phyloP scores from a whole-genome alignment of 2,113 vertebrate genomes.

The Sterna hirundo region DNA sequence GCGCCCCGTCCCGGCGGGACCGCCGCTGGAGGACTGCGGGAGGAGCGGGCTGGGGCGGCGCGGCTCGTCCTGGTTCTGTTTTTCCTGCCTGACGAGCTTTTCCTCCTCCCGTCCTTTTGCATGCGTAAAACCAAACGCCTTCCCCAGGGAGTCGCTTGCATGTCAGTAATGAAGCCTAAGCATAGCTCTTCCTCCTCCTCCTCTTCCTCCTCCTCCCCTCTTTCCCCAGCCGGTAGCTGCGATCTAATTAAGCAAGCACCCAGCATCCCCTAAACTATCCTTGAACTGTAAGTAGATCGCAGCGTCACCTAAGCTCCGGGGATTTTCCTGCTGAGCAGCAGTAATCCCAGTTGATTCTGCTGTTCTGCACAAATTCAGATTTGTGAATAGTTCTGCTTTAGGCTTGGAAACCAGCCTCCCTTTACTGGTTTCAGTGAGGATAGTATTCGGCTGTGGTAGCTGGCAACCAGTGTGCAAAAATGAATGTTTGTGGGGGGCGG shows the following conservation, averaged over 20 bases:
- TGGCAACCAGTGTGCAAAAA: neutral
- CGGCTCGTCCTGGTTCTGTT: neutral
- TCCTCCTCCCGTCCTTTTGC: neutral
- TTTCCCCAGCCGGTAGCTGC: neutral
- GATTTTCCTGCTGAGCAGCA: conserved; percentile 16
- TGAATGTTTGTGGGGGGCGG: neutral
- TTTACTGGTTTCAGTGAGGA: neutral
- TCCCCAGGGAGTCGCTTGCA: neutral
- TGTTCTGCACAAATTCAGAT: neutral
- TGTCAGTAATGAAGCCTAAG: neutral
- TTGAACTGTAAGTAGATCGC: neutral
- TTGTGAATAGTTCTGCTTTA: neutral
- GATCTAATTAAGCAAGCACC: neutral
- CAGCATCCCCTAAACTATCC: neutral
- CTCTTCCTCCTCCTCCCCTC: neutral
- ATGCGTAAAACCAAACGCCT: neutral
- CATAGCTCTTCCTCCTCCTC: neutral
- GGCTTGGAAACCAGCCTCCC: neutral
- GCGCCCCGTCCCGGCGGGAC: neutral
- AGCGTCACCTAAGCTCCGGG: neutral
- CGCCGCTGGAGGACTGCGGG: neutral
- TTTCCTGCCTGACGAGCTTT: conserved; percentile 15
- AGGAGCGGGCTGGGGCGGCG: neutral
- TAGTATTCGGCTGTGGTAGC: neutral
- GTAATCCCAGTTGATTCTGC: neutral